Evolutionary conservation across 35 echinoderm and acorn worm genomes (phyloP).

Genomic region (Eucidaris tribuloides): DNA sequence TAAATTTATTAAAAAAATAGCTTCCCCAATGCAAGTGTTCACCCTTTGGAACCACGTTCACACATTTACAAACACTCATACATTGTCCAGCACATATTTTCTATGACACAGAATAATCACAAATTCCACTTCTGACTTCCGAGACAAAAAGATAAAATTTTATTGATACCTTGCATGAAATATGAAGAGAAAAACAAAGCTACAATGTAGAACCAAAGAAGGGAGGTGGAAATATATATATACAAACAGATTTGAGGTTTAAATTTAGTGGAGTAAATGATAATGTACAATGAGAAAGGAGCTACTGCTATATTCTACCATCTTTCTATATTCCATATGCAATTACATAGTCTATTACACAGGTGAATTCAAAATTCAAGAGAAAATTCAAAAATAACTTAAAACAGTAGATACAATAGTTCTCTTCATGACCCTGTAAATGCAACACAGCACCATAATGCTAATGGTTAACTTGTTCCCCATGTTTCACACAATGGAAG

Average conservation of each 20-base stretch:
- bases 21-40: neutral
- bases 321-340: neutral
- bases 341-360: neutral
- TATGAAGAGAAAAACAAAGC: neutral
- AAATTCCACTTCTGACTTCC: neutral
- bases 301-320: neutral
- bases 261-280: neutral
- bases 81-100: too few relatives aligned
- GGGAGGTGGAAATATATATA: too few relatives aligned
- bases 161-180: neutral
- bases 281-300: neutral
- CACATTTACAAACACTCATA: neutral
- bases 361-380: neutral
- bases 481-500: neutral
- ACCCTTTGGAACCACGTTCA: neutral
- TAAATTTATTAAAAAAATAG: too few relatives aligned
- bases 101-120: neutral
- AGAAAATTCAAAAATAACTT: neutral
- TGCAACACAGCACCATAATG: neutral
- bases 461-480: neutral
- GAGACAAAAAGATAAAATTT: constrained; percentile 24
- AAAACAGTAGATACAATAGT: neutral
- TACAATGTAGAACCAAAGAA: too few relatives aligned
- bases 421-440: neutral
- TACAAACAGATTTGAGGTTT: neutral